Evolutionary conservation across 2,113 vertebrate genomes (phyloP).

Genomic region (Ctenomys sociabilis): DNA sequence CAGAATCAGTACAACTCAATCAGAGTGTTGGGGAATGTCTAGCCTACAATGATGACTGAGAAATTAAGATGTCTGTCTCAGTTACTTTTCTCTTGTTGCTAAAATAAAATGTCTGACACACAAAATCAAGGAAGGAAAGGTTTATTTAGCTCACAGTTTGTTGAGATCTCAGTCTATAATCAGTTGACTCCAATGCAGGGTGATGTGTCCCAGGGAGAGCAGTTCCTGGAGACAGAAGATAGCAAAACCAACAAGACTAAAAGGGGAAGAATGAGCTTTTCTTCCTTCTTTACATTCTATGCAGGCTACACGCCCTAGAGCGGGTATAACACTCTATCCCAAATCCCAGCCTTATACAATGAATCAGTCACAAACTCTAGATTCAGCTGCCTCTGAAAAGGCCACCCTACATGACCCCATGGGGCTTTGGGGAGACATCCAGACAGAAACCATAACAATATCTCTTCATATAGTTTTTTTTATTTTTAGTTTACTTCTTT

Average conservation of each 20-base stretch:
- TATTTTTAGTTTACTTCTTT: too few relatives aligned
- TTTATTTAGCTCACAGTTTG: not conserved
- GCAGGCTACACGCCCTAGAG: not conserved
- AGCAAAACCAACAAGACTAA: not conserved
- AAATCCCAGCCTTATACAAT: not conserved
- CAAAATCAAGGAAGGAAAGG: not conserved
- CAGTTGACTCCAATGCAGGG: not conserved
- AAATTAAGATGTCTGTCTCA: conserved; percentile 1
- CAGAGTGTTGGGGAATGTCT: not conserved
- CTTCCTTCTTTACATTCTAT: not conserved
- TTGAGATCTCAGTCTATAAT: not conserved
- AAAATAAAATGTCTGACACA: not conserved
- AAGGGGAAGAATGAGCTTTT: not conserved
- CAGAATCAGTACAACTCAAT: conserved; percentile 19
- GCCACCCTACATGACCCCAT: not conserved
- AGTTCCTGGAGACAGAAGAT: not conserved
- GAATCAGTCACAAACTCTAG: not conserved
- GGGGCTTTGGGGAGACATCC: not conserved
- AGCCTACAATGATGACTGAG: not conserved
- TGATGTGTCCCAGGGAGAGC: not conserved
- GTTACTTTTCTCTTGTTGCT: not conserved
- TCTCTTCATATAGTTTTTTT: too few relatives aligned
- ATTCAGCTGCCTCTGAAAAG: not conserved
- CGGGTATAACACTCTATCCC: not conserved
- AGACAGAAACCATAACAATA: not conserved